These are phyloP conservation scores for Nebria ingens DNA, from an alignment of 1,140 invertebrate genomes.

Conservation along the genomic window DNA sequence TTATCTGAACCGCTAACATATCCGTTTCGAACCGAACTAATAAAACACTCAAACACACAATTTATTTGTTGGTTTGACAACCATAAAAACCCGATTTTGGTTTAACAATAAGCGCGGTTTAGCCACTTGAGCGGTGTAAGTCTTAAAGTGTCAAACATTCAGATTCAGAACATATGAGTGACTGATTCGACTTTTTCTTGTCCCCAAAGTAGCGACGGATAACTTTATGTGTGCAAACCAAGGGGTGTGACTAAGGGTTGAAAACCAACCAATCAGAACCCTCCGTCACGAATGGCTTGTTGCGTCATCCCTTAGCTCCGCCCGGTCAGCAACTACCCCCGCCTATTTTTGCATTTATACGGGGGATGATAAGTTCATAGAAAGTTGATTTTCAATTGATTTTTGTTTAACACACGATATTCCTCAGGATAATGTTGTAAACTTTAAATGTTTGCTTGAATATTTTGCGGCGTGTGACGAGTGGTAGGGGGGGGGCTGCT, in stretches of 20 bases:
- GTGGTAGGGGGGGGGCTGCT: background rate
- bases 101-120: too few relatives aligned
- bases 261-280: conserved; percentile 22
- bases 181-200: conserved; percentile 29
- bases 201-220: conserved; percentile 18
- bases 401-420: background rate
- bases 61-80: too few relatives aligned
- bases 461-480: background rate
- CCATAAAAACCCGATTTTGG: background rate
- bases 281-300: conserved; percentile 18
- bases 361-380: conserved; percentile 4
- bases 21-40: too few relatives aligned
- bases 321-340: too few relatives aligned
- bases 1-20: too few relatives aligned
- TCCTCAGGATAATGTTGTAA: conserved; percentile 1
- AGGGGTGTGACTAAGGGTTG: conserved; percentile 24
- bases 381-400: background rate
- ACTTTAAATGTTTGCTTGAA: too few relatives aligned
- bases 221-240: conserved; percentile 16
- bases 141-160: background rate
- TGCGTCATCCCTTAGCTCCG: conserved; percentile 24
- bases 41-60: too few relatives aligned
- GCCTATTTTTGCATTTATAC: conserved; percentile 11
- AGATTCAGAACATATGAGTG: conserved; percentile 22
- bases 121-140: background rate